These are phyloP conservation scores for Columbina picui DNA, from an alignment of 2,113 vertebrate genomes.

Conservation along the genomic window DNA sequence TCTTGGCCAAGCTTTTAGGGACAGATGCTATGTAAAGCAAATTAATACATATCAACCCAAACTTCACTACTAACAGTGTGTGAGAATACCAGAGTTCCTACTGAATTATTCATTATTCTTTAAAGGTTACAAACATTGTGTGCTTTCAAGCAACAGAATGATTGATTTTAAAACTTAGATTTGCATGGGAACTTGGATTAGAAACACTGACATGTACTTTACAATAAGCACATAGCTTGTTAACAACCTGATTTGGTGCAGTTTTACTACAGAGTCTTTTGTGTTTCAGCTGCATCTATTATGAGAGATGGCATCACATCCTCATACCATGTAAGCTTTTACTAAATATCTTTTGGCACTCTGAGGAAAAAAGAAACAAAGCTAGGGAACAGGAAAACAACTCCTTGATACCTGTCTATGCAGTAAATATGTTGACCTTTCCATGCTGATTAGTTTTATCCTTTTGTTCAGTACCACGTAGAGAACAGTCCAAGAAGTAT, in stretches of 20 bases:
- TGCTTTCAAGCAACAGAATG: background rate
- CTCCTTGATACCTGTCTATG: background rate
- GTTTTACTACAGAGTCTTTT: background rate
- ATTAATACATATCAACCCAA: background rate
- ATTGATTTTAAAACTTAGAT: background rate
- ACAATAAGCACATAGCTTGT: background rate
- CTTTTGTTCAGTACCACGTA: background rate
- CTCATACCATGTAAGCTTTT: background rate
- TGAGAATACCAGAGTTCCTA: background rate
- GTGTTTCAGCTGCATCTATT: background rate
- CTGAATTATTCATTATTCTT: conserved; percentile 6
- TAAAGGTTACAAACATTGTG: background rate
- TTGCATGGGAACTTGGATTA: background rate
- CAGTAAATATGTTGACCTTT: background rate
- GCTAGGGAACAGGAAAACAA: background rate
- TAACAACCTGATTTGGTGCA: background rate
- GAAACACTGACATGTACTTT: background rate
- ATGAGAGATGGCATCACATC: background rate
- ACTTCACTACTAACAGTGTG: background rate
- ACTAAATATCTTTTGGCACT: background rate
- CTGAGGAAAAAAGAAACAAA: background rate
- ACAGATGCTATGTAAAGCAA: background rate
- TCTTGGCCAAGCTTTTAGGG: background rate
- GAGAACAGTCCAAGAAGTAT: background rate
- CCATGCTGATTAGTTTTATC: background rate